Base-by-base conservation (phyloP, 1,140 invertebrate species). In the Drosophila serrata region DNA sequence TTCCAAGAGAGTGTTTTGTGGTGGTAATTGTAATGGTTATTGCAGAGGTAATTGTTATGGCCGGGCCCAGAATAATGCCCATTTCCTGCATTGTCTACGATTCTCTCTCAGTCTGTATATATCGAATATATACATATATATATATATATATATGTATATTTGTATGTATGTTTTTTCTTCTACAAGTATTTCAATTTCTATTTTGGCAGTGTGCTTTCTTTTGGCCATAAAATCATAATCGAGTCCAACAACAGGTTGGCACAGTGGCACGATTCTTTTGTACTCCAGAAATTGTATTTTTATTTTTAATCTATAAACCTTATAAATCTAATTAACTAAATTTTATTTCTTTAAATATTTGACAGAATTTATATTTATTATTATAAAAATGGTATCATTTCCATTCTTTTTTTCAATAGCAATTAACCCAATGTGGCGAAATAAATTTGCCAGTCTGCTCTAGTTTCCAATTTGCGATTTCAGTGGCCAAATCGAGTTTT, bases 61-160 rank as follows among this genome's bases (percentile, higher is more conserved):
- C 67, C n/a, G 46, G 37, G 43, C 37, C 67, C 65, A 60, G 64
- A 82, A 84, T 65, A 84, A 84, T 82, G 62, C 39, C 62, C 68
- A 78, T 74, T 85, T 85, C 81, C 81, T 85, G 81, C 39, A 53
- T 22, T 53, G 31, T 53, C 48, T 17, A 11, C 27, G n/a, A 17
- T 13, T 33, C 48, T 12, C 3, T 17, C 27, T 17, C 3, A 5
- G n/a, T 6, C 13, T 6, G n/a, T 17, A 49, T 29, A 29, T 48
- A 49, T 29, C 15, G 35, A 7, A 12, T n/a, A 2, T 7, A 40
- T 33, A n/a, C 45, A 13, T 37, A 19, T 27, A 33, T 31, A 3
- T 9, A 8, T 53, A 8, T 46, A 3, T n/a, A n/a, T n/a, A n/a
- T n/a, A n/a, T n/a, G n/a, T n/a, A n/a, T n/a, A n/a, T n/a, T n/a